These are phyloP conservation scores for Hippocampus kuda DNA, from an alignment of 2,797 vertebrate genomes.

Conservation along the genomic window DNA sequence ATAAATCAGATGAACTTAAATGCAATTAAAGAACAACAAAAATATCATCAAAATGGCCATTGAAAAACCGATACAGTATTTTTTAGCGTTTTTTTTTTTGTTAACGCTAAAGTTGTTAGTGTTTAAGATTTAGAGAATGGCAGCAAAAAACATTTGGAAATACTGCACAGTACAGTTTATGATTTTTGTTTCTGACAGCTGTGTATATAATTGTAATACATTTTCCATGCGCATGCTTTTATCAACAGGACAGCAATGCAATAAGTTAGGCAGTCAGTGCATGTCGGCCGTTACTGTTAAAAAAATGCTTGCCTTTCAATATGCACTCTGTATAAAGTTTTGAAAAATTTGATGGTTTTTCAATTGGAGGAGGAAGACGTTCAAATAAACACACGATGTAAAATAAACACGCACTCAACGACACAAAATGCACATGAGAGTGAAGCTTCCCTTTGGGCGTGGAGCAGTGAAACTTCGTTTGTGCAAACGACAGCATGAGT, in stretches of 20 bases:
- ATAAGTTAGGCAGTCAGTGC: neutral
- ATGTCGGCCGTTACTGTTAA: neutral
- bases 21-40: neutral
- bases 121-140: neutral
- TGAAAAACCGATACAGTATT: neutral
- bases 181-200: no score
- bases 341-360: neutral
- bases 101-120: neutral
- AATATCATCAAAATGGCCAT: neutral
- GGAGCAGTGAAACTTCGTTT: slow-evolving; percentile 50
- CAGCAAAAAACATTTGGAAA: neutral
- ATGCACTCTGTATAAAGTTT: neutral
- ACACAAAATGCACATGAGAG: neutral
- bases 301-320: neutral
- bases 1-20: neutral
- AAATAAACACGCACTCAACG: neutral
- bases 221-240: neutral
- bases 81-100: neutral
- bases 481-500: slow-evolving; percentile 42
- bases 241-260: neutral
- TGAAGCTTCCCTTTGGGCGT: slow-evolving; percentile 44
- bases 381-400: neutral
- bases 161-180: no score
- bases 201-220: no score
- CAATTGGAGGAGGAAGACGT: neutral